phyloP scores from a whole-genome alignment of 2,797 vertebrate genomes.

The Pipistrellus pygmaeus region DNA sequence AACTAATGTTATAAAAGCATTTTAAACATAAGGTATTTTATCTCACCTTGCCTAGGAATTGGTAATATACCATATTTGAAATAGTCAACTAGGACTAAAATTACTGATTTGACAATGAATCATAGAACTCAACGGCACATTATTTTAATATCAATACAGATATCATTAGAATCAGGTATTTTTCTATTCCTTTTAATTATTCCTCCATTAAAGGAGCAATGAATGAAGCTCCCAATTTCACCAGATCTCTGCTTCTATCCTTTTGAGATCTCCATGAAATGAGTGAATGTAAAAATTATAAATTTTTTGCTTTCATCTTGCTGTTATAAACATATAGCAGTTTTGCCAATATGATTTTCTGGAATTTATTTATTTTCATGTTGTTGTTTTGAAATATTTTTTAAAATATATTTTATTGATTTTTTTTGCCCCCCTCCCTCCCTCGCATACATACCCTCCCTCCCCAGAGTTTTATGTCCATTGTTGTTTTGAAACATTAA shows the following conservation, averaged over 20 bases:
- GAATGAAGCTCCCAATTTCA: background rate
- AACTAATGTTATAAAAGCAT: background rate
- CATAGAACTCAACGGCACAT: background rate
- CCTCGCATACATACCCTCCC: no score
- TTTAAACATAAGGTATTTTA: conserved; percentile 29
- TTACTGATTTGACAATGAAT: background rate
- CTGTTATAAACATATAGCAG: background rate
- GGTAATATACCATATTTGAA: background rate
- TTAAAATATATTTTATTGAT: no score
- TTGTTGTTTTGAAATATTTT: no score
- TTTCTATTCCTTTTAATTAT: background rate
- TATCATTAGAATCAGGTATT: background rate
- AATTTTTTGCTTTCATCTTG: conserved; percentile 2
- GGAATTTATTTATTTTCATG: background rate
- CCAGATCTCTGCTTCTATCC: background rate
- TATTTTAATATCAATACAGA: conserved; percentile 6
- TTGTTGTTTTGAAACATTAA: background rate
- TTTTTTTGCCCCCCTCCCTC: no score
- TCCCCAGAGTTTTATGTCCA: no score
- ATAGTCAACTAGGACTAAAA: background rate
- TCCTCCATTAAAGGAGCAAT: background rate
- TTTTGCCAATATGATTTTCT: background rate
- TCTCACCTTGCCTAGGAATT: background rate
- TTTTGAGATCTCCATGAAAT: background rate
- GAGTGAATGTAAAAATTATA: background rate